Evolutionary conservation across 1,140 invertebrate genomes (phyloP).

Genomic region (Cydia amplana): DNA sequence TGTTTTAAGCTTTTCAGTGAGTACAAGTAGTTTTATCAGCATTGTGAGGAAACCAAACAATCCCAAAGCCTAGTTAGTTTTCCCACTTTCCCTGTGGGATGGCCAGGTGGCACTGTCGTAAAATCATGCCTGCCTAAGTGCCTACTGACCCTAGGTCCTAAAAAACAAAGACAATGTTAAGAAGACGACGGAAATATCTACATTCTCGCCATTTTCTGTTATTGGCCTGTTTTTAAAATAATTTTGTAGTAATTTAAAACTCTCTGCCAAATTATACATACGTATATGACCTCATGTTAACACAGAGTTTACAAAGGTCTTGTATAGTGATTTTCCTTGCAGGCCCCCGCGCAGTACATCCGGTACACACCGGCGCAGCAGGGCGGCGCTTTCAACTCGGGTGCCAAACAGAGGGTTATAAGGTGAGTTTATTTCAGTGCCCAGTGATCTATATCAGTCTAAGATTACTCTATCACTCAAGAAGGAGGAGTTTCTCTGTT

Average conservation of each 20-base stretch:
- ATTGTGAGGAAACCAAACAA: too few relatives aligned
- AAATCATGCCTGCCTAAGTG: too few relatives aligned
- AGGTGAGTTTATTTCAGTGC: conserved; percentile 68
- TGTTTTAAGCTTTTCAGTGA: neutral
- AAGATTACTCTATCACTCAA: neutral
- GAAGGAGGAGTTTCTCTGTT: too few relatives aligned
- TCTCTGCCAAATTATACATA: neutral
- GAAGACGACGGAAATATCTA: too few relatives aligned
- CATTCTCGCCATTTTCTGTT: too few relatives aligned
- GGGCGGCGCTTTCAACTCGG: conserved; percentile 96
- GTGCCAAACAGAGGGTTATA: conserved; percentile 98
- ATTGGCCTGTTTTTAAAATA: too few relatives aligned
- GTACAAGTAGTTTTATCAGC: too few relatives aligned
- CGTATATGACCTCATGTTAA: neutral
- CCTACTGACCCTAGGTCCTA: too few relatives aligned
- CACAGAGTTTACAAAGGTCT: conserved; percentile 42
- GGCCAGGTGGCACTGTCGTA: too few relatives aligned
- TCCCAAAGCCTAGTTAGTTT: too few relatives aligned
- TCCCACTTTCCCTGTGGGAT: too few relatives aligned
- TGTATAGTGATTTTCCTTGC: conserved; percentile 57
- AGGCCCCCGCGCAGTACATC: conserved; percentile 96
- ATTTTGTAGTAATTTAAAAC: neutral
- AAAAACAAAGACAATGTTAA: too few relatives aligned
- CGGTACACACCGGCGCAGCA: conserved; percentile 98
- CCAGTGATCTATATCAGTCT: neutral